Conservation (phyloP, 2,113 vertebrate genomes). For the Cebus imitator region DNA sequence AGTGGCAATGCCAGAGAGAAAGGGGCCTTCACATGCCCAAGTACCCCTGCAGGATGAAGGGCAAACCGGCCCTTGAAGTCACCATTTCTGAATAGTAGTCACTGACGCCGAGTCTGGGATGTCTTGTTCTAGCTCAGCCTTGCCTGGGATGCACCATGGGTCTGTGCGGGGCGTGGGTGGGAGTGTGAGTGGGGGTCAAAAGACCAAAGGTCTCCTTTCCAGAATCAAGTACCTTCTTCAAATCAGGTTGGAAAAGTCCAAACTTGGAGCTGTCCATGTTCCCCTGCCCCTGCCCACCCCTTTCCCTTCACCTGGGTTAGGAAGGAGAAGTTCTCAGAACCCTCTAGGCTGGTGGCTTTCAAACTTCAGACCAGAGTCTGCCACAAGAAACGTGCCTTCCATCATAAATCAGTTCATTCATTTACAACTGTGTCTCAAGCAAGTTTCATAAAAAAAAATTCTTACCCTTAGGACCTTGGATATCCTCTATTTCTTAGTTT, state of each 20-base stretch:
- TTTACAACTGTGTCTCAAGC: background rate
- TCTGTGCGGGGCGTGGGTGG: background rate
- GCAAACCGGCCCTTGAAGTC: background rate
- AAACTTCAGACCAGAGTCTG: too few species aligned
- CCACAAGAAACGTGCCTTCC: background rate
- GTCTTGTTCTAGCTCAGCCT: background rate
- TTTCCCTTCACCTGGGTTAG: accelerated
- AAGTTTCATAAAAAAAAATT: background rate
- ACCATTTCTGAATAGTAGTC: background rate
- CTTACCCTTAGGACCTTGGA: background rate
- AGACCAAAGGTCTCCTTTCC: background rate
- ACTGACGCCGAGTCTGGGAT: background rate
- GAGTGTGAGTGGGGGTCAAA: background rate
- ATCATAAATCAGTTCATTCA: background rate
- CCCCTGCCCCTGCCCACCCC: background rate
- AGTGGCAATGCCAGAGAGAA: background rate
- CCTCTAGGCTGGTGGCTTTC: accelerated
- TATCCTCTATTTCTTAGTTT: background rate
- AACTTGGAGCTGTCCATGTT: accelerated
- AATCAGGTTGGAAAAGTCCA: accelerated
- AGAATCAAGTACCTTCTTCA: background rate
- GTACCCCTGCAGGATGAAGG: background rate
- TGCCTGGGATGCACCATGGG: background rate
- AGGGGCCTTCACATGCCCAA: background rate
- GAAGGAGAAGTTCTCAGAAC: background rate